A percentile compares a stretch with the other conserved stretches of the same genome.
Evolutionary conservation across 2,113 vertebrate genomes (phyloP).

Genomic region (Turnix velox): DNA sequence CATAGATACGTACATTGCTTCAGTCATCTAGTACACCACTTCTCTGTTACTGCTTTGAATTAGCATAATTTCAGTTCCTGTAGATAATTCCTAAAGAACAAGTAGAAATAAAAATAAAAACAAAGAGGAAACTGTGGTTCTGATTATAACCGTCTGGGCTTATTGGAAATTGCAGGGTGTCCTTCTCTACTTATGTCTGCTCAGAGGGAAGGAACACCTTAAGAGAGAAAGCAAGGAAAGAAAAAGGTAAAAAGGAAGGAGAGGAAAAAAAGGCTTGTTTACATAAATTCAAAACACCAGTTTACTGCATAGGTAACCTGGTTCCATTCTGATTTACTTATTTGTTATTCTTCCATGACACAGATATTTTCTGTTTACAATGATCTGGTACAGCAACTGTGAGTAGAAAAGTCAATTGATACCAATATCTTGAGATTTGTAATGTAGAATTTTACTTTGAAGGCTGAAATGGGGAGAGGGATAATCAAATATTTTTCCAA

Average conservation of each 20-base stretch:
- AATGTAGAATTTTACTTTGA: not conserved
- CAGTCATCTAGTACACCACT: not conserved
- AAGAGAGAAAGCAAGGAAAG: not conserved
- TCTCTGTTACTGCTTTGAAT: not conserved
- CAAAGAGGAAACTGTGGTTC: rapidly evolving
- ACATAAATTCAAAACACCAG: not conserved
- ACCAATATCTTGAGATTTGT: not conserved
- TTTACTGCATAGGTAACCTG: not conserved
- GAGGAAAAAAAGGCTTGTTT: not conserved
- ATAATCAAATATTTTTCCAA: not conserved
- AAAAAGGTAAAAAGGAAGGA: not conserved
- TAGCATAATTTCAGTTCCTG: not conserved
- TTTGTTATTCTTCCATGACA: not conserved
- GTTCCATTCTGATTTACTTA: not conserved
- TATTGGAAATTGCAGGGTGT: not conserved
- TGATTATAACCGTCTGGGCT: not conserved
- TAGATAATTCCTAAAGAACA: not conserved
- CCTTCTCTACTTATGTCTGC: not conserved
- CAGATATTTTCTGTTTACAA: not conserved
- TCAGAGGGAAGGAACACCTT: not conserved
- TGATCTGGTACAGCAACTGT: not conserved
- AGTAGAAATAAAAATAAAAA: not conserved
- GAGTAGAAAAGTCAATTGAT: not conserved
- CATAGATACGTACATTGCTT: rapidly evolving
- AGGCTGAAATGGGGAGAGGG: not conserved